Base-by-base conservation (phyloP, 2,113 vertebrate species). In the Eolophus roseicapilla region DNA sequence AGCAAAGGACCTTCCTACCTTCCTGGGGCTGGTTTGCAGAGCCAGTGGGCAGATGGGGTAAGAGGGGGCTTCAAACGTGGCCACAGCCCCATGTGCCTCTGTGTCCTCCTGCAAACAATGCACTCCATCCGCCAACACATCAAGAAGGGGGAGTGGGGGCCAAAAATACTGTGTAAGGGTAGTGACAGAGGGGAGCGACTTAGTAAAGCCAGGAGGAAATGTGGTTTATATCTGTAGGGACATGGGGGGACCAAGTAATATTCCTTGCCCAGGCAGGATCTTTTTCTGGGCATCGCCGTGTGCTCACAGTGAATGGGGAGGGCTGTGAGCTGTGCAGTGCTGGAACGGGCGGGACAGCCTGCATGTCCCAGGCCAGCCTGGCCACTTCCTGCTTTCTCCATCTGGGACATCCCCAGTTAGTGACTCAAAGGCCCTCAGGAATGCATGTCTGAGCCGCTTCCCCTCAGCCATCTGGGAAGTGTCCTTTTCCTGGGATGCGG, bases 391-490 rank as follows among this genome's bases (percentile, higher is more conserved):
- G 78, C 87, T 69, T 93, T 85, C 82, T 87, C 82, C 87, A 60
- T 60, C 39, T 80, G 92, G 85, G 59, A 94, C 91, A 78, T 74
- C 86, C 70, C 91, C 18, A 28, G 33, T 81, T 25, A 4, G 31
- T 95, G 90, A 95, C 86, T 97, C 96, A 96, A 91, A 92, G 88
- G 92, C 88, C 81, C 84, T 97, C 82, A 91, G 92, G 95, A 97
- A 94, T 97, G 94, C 4, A 7, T 68, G 94, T 98, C 97, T 97
- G 95, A 96, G 90, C 77, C 10, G 2, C 83, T 98, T 98, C 98
- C 97, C 96, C 82, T 95, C 0, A 0, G 92, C 95, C 97, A 97
- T 97, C 93, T 97, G 97, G 94, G 87, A 79, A 97, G 65, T 95
- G 93, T 97, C 97, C 74, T 76, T 47, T 85, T 77, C 80, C 39